Percentiles rank a stretch among this genome's conserved stretches.
Conservation (phyloP, 2,797 vertebrate species). For the Chelon auratus region DNA sequence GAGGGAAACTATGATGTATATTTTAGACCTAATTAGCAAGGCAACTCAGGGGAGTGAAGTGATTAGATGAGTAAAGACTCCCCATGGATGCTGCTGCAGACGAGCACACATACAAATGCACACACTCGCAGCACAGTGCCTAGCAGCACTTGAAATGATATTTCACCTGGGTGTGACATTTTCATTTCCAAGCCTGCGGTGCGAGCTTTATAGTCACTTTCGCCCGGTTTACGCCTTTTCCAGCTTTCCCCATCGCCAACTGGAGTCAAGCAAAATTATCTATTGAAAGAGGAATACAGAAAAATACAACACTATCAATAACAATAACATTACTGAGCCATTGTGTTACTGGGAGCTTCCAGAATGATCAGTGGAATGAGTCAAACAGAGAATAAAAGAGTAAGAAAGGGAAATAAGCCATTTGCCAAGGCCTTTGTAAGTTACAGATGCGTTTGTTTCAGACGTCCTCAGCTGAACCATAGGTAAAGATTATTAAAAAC, state of each 20-base stretch:
- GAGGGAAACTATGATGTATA: conserved; percentile 74
- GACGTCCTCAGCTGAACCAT: background rate
- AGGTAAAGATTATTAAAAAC: too few relatives aligned
- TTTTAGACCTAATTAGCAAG: conserved; percentile 77
- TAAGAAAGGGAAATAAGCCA: background rate
- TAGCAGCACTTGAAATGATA: conserved; percentile 26
- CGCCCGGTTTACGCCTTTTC: background rate
- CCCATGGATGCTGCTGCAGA: conserved; percentile 56
- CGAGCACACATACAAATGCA: conserved; percentile 31
- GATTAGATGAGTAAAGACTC: conserved; percentile 79
- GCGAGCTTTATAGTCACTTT: conserved; percentile 24
- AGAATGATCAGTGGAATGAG: conserved; percentile 1
- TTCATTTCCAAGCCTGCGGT: conserved; percentile 35
- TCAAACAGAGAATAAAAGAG: conserved; percentile 1
- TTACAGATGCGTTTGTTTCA: background rate
- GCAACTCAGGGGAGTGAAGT: conserved; percentile 65
- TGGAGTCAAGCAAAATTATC: conserved; percentile 23
- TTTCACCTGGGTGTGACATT: conserved; percentile 53
- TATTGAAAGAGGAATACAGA: conserved; percentile 2
- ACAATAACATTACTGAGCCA: conserved; percentile 17
- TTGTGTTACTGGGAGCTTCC: conserved; percentile 10
- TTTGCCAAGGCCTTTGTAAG: background rate
- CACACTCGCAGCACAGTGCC: conserved; percentile 14
- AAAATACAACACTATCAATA: background rate
- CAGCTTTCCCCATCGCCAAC: conserved; percentile 18